These are phyloP conservation scores for Amphibalanus amphitrite DNA, from an alignment of 1,140 invertebrate species.

Conservation along the genomic window DNA sequence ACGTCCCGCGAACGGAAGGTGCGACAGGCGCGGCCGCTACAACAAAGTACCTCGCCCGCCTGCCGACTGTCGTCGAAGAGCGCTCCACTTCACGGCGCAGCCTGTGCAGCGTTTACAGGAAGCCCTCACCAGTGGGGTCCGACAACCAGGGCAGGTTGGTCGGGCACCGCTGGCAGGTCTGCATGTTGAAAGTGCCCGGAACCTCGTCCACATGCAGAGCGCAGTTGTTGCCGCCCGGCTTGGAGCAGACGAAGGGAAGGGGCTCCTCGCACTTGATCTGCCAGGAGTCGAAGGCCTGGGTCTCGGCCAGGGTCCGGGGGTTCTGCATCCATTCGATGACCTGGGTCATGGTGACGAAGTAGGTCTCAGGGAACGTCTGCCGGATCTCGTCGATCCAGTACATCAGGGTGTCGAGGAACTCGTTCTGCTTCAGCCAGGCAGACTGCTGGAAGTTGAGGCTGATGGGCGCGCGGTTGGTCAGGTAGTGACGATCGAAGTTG, in stretches of 20 bases:
- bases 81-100: too few relatives aligned
- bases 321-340: constrained; percentile 95
- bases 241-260: constrained; percentile 63
- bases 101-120: constrained; percentile 36
- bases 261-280: constrained; percentile 67
- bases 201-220: constrained; percentile 80
- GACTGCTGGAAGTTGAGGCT: constrained; percentile 93
- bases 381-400: constrained; percentile 89
- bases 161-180: constrained; percentile 77
- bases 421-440: constrained; percentile 87
- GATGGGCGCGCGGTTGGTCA: constrained; percentile 78
- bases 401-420: constrained; percentile 79
- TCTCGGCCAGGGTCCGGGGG: constrained; percentile 59
- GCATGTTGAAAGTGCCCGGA: constrained; percentile 75
- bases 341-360: constrained; percentile 94
- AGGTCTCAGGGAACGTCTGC: constrained; percentile 73
- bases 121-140: constrained; percentile 78
- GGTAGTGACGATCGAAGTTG: constrained; percentile 89
- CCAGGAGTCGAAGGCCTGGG: constrained; percentile 85
- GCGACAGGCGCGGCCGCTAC: constrained; percentile 5
- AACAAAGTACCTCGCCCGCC: too few relatives aligned
- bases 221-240: constrained; percentile 41
- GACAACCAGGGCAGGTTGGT: constrained; percentile 88
- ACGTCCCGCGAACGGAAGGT: too few relatives aligned
- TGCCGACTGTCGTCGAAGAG: too few relatives aligned